phyloP scores from a whole-genome alignment of 37 sponge, comb jelly and placozoan genomes.

The Petrosia ficiformis region DNA sequence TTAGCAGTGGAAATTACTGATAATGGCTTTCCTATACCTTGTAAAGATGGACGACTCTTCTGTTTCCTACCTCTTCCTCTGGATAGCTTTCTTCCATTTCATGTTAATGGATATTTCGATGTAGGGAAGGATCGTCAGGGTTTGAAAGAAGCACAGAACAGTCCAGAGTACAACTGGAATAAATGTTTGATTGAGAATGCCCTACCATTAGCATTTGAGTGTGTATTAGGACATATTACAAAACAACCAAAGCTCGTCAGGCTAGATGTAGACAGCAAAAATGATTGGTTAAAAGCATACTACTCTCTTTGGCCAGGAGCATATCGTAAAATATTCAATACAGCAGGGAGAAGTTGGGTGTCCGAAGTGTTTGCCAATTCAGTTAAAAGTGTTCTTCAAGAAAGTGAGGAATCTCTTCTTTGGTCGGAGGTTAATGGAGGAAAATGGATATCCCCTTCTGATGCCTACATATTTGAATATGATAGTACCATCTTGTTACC shows the following conservation, averaged over 20 bases:
- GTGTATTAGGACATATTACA: conserved; percentile 27
- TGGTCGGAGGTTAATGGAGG: conserved; percentile 44
- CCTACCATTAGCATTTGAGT: conserved; percentile 28
- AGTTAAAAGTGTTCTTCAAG: background rate
- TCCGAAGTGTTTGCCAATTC: background rate
- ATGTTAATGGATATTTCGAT: conserved; percentile 62
- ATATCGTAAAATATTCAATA: background rate
- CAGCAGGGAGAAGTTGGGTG: background rate
- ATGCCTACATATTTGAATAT: conserved; percentile 17
- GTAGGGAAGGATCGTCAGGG: conserved; percentile 48
- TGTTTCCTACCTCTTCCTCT: conserved; percentile 64
- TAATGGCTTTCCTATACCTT: background rate
- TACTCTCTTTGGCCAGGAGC: conserved; percentile 43
- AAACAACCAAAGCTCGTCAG: background rate
- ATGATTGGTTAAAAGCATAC: conserved; percentile 36
- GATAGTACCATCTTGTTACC: background rate
- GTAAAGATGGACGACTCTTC: conserved; percentile 21
- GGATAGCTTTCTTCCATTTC: conserved; percentile 24
- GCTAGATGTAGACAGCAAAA: no score
- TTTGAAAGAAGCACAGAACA: conserved; percentile 14
- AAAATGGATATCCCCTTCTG: conserved; percentile 35
- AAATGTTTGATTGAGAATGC: conserved; percentile 25
- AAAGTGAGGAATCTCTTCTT: background rate
- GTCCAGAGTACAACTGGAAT: conserved; percentile 45
- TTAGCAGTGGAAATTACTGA: background rate